phyloP scores from a whole-genome alignment of 37 sponge, comb jelly and placozoan genomes.

The Eunapius fragilis region DNA sequence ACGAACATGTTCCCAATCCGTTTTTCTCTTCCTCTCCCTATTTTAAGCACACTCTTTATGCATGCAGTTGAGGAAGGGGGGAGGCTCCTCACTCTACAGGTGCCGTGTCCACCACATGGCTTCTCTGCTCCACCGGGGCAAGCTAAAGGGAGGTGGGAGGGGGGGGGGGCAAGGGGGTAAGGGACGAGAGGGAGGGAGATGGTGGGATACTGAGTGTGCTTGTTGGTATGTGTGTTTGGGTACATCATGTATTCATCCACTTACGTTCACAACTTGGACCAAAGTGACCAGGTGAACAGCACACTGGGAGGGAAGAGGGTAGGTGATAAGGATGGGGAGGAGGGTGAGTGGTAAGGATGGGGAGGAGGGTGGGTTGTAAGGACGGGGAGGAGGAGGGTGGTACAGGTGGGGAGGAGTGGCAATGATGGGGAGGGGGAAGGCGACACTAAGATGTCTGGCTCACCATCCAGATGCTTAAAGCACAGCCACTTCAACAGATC shows the following conservation, averaged over 20 bases:
- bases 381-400: background rate
- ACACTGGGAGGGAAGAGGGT: constrained; percentile 24
- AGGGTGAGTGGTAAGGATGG: background rate
- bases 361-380: background rate
- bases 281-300: constrained; percentile 73
- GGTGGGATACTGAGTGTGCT: background rate
- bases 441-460: no score
- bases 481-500: constrained; percentile 80
- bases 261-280: constrained; percentile 72
- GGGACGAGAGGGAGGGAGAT: background rate
- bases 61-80: background rate
- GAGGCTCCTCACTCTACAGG: constrained; percentile 64
- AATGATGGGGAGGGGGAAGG: background rate
- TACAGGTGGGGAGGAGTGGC: background rate
- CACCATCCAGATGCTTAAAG: constrained; percentile 49
- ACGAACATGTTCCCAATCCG: constrained; percentile 71
- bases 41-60: background rate
- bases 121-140: constrained; percentile 85
- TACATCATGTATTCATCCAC: background rate
- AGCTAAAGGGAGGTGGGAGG: constrained; percentile 5
- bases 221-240: background rate
- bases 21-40: constrained; percentile 79
- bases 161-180: background rate
- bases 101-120: constrained; percentile 82
- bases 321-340: no score